phyloP scores from a whole-genome alignment of 1,140 invertebrate genomes.

The Aplysia californica region DNA sequence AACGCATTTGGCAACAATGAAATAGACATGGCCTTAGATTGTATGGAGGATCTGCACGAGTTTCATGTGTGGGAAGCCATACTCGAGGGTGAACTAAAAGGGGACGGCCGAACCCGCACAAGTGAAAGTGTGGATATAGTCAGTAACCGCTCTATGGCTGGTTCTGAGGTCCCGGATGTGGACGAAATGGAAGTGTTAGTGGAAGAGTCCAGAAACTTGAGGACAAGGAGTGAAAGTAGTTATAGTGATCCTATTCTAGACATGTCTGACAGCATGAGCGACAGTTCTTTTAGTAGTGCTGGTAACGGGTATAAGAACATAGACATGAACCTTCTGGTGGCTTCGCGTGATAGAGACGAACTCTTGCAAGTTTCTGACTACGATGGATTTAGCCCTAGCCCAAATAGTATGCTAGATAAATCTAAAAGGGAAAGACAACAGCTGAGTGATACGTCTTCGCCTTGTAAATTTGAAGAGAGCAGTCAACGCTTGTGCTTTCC shows the following conservation, averaged over 20 bases:
- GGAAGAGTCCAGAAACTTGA: not conserved
- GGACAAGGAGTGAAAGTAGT: constrained; percentile 3
- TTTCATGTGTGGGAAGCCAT: no score
- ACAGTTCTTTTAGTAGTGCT: not conserved
- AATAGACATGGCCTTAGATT: no score
- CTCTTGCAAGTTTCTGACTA: constrained; percentile 22
- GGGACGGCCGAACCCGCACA: not conserved
- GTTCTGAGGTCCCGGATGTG: not conserved
- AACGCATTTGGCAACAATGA: no score
- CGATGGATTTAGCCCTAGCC: constrained; percentile 4
- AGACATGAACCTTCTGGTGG: not conserved
- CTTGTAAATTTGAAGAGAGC: not conserved
- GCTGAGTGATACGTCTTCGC: not conserved
- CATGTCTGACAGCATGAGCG: not conserved
- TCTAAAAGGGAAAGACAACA: not conserved
- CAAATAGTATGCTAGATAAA: not conserved
- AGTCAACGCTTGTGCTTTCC: no score
- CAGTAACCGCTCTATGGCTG: constrained; percentile 2
- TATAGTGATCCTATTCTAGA: constrained; percentile 13
- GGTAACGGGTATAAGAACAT: not conserved
- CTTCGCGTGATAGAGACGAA: not conserved
- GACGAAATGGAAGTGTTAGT: not conserved
- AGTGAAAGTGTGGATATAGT: not conserved
- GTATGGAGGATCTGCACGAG: not conserved
- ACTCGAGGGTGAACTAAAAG: not conserved